Evolutionary conservation across 2,888 invertebrate genomes (phyloP).

Genomic region (Anagyrus pseudococci): DNA sequence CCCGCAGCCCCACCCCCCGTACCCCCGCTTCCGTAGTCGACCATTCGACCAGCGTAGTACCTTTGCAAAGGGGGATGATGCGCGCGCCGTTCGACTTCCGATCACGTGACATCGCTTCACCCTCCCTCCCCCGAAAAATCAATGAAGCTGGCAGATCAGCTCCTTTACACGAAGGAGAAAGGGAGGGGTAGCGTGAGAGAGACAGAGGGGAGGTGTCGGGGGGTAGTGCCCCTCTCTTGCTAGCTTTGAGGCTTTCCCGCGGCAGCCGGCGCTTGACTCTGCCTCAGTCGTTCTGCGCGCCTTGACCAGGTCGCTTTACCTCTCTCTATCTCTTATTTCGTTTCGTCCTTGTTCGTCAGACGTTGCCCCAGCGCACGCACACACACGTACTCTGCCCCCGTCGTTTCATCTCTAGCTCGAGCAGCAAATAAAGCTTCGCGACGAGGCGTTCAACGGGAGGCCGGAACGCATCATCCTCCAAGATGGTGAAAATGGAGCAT

Average conservation of each 20-base stretch:
- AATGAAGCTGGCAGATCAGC: no score
- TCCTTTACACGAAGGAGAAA: no score
- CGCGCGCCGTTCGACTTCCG: neutral
- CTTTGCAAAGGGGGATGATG: no score
- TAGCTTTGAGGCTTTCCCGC: no score
- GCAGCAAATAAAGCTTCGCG: conserved; percentile 24
- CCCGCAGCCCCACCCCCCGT: neutral
- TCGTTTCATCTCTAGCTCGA: conserved; percentile 14
- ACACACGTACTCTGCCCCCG: neutral
- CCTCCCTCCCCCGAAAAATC: neutral
- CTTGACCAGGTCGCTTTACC: neutral
- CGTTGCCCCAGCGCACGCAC: neutral
- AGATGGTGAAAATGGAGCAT: conserved; percentile 60
- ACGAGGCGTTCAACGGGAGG: conserved; percentile 33
- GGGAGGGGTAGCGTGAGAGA: no score
- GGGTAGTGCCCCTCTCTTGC: no score
- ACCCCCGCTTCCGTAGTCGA: neutral
- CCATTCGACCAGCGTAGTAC: neutral
- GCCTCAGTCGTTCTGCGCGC: conserved; percentile 7
- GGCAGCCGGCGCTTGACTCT: neutral
- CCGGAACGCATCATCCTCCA: conserved; percentile 37
- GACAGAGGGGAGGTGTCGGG: no score
- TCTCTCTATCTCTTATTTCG: no score
- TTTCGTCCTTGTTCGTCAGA: no score
- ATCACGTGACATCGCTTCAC: neutral